Evolutionary conservation across 2,888 invertebrate species (phyloP).

Genomic region (Rhynchonema sp.): DNA sequence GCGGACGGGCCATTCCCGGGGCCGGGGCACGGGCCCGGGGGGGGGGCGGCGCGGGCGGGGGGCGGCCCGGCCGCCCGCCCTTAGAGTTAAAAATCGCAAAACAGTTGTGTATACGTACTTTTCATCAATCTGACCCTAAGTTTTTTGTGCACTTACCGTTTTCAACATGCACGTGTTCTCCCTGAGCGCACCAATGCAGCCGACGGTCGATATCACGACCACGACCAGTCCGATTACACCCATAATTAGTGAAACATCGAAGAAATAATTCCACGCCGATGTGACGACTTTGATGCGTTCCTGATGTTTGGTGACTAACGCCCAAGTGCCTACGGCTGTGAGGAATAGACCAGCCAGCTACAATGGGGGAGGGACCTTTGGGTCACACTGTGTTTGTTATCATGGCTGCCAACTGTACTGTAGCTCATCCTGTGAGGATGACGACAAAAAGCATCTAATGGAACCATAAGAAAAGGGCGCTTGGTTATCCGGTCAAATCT

Average conservation of each 20-base stretch:
- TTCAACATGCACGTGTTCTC: slow-evolving; percentile 3
- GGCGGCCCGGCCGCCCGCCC: no score
- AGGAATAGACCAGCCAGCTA: neutral
- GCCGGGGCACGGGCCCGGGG: no score
- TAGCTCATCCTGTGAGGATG: no score
- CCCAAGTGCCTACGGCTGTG: slow-evolving; percentile 2
- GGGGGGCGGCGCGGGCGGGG: no score
- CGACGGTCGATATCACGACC: neutral
- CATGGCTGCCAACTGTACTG: neutral
- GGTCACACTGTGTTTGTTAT: neutral
- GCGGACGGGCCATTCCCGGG: no score
- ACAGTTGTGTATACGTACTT: no score
- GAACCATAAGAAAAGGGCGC: neutral
- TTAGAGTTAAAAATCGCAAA: no score
- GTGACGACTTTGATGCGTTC: slow-evolving; percentile 1
- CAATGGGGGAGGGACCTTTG: neutral
- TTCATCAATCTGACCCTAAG: no score
- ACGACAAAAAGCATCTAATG: neutral
- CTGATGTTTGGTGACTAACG: slow-evolving; percentile 3
- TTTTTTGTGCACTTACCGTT: no score
- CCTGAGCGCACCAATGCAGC: slow-evolving; percentile 4
- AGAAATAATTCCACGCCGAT: slow-evolving; percentile 5
- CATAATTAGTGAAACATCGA: slow-evolving; percentile 5
- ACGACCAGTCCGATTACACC: neutral
- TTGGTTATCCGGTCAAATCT: neutral